phyloP scores from a whole-genome alignment of 1,140 invertebrate species.

The Periplaneta americana region DNA sequence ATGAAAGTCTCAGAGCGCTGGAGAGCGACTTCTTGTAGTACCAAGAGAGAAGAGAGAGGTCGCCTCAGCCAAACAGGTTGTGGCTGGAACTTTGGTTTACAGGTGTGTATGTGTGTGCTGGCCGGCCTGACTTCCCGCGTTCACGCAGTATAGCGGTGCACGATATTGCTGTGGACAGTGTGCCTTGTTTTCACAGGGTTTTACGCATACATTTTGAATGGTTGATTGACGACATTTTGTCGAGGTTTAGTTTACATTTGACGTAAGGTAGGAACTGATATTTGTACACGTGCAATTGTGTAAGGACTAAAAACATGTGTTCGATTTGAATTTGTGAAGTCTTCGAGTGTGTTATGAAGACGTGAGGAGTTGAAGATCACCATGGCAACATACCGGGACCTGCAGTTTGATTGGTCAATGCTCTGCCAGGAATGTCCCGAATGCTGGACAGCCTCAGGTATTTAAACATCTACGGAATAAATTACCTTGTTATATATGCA shows the following conservation, averaged over 20 bases:
- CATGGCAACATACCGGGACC: slow-evolving; percentile 46
- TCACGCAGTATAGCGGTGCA: no score
- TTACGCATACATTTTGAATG: no score
- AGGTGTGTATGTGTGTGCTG: background rate
- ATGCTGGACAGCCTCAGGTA: slow-evolving; percentile 48
- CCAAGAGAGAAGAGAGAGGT: background rate
- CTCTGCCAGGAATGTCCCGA: slow-evolving; percentile 48
- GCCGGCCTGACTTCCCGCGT: no score
- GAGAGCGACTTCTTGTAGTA: no score
- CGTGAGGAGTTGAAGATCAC: background rate
- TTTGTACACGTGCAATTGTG: no score
- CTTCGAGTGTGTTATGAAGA: background rate
- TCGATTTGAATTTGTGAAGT: background rate
- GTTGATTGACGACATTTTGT: no score
- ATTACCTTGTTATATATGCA: background rate
- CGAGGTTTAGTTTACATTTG: no score
- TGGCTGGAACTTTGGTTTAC: background rate
- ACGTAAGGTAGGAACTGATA: no score
- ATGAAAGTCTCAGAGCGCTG: background rate
- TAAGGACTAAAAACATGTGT: background rate
- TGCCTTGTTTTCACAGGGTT: no score
- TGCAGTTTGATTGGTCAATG: slow-evolving; percentile 47
- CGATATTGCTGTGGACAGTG: no score
- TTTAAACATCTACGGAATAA: no score
- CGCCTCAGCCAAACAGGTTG: background rate